phyloP scores from a whole-genome alignment of 1,140 invertebrate genomes.

The Himalopsyche phryganea region DNA sequence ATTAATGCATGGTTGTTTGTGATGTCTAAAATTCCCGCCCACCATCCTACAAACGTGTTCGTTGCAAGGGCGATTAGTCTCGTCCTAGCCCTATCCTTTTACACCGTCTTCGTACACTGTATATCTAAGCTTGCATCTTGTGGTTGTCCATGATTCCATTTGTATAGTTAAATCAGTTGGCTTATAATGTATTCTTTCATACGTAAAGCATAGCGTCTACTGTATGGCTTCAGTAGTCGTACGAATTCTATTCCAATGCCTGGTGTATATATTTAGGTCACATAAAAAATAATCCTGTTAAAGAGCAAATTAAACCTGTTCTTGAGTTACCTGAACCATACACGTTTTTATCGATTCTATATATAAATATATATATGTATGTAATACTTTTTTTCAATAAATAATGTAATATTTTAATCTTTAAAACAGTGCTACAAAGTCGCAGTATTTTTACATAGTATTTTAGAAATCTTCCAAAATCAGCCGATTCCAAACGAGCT shows the following conservation, averaged over 20 bases:
- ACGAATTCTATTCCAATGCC: not conserved
- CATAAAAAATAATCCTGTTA: slow-evolving; percentile 12
- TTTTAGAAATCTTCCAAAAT: not conserved
- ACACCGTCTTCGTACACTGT: too few species aligned
- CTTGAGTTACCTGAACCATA: not conserved
- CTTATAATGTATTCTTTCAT: not conserved
- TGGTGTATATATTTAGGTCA: not conserved
- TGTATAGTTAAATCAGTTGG: not conserved
- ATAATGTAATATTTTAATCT: not conserved
- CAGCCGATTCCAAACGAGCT: not conserved
- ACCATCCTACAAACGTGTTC: too few species aligned
- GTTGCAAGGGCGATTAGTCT: too few species aligned
- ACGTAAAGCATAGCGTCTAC: not conserved
- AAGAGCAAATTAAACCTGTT: slow-evolving; percentile 7
- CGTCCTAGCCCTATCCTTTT: too few species aligned
- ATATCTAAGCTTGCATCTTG: too few species aligned
- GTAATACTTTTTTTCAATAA: not conserved
- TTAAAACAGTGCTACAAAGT: too few species aligned
- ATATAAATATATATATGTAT: not conserved
- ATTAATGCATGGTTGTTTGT: too few species aligned
- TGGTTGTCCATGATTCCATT: slow-evolving; percentile 11
- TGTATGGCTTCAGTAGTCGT: slow-evolving; percentile 12
- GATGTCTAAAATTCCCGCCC: too few species aligned
- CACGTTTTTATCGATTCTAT: not conserved
- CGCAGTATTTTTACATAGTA: not conserved